Conservation (phyloP, 2,888 invertebrate species). For the Eutolmus rufibarbis region DNA sequence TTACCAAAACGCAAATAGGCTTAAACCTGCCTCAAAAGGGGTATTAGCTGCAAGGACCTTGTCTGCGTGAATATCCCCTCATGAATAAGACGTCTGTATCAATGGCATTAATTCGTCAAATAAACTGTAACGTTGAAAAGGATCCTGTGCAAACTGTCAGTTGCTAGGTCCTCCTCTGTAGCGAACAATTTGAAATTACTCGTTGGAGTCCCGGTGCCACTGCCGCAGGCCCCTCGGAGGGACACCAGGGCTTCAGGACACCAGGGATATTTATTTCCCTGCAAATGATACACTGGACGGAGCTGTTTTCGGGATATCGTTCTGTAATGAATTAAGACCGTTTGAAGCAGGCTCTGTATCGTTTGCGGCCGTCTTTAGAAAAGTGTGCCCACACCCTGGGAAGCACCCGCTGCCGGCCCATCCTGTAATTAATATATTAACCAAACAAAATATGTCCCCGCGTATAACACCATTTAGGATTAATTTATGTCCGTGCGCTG, state of each 20-base stretch:
- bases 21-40: neutral
- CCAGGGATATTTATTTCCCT: neutral
- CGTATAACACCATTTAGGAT: constrained; percentile 35
- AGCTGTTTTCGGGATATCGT: neutral
- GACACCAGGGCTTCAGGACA: neutral
- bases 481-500: constrained; percentile 31
- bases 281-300: neutral
- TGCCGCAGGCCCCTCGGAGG: neutral
- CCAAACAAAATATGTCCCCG: constrained; percentile 32
- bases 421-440: constrained; percentile 28
- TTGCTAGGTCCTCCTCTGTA: neutral
- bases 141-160: constrained; percentile 4
- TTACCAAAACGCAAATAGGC: neutral
- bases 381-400: neutral
- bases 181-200: neutral
- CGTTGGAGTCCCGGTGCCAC: neutral
- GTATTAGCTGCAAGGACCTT: neutral
- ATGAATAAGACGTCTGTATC: constrained; percentile 1
- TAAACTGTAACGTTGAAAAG: constrained; percentile 19
- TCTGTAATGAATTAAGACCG: neutral
- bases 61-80: neutral
- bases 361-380: neutral
- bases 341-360: neutral
- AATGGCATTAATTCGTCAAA: constrained; percentile 9
- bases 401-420: neutral